These are phyloP conservation scores for Centropristis striata DNA, from an alignment of 2,113 vertebrate genomes.

Conservation along the genomic window DNA sequence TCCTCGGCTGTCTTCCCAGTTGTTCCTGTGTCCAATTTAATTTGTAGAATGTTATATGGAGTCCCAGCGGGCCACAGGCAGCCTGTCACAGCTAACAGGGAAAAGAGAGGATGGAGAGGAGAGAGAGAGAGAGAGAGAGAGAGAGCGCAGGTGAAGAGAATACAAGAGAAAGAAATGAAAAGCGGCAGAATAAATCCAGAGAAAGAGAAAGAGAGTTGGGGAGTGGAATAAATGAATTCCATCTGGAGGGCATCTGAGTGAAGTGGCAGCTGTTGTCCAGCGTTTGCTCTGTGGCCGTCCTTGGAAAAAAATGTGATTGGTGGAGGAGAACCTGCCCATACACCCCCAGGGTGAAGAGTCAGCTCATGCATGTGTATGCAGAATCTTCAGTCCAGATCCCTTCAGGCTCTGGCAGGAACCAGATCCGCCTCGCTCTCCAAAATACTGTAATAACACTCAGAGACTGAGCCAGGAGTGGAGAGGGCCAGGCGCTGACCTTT, in stretches of 20 bases:
- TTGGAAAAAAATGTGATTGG: conserved; percentile 46
- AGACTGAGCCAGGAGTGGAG: neutral
- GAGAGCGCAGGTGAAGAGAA: conserved; percentile 52
- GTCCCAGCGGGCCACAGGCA: conserved; percentile 36
- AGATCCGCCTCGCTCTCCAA: conserved; percentile 7
- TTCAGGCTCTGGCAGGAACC: conserved; percentile 10
- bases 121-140: conserved; percentile 25
- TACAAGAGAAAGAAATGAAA: conserved; percentile 37
- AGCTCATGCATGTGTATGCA: conserved; percentile 8
- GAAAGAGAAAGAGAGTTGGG: conserved; percentile 22
- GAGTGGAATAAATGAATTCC: conserved; percentile 71
- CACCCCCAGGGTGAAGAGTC: conserved; percentile 24
- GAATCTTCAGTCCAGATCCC: conserved; percentile 35
- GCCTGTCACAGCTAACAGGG: conserved; percentile 68
- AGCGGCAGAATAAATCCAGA: conserved; percentile 53
- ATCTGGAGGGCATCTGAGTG: conserved; percentile 61
- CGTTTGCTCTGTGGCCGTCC: conserved; percentile 32
- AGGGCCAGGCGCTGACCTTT: neutral
- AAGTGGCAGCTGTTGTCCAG: conserved; percentile 64
- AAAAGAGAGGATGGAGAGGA: conserved; percentile 30
- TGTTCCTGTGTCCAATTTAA: conserved; percentile 65
- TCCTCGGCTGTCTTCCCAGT: conserved; percentile 30
- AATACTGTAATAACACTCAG: conserved; percentile 22
- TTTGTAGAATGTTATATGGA: conserved; percentile 54
- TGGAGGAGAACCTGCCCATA: conserved; percentile 19